phyloP scores from a whole-genome alignment of 1,140 invertebrate genomes.

The Drosophila triauraria region DNA sequence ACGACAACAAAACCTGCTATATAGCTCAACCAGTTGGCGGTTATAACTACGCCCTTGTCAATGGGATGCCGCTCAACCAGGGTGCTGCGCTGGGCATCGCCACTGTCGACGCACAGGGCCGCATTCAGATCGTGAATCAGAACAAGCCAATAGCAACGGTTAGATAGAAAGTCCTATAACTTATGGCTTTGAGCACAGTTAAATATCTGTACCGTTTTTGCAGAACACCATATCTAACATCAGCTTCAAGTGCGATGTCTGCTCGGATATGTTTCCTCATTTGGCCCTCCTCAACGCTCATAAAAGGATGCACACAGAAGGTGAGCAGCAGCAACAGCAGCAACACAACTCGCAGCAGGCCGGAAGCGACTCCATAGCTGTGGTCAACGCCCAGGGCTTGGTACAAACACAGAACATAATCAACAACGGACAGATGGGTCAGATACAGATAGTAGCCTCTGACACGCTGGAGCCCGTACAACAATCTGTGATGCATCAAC shows the following conservation, averaged over 20 bases:
- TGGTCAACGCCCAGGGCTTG: slow-evolving; percentile 84
- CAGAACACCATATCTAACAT: slow-evolving; percentile 91
- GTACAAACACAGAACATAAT: slow-evolving; percentile 85
- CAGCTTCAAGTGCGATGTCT: slow-evolving; percentile 94
- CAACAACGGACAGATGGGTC: slow-evolving; percentile 85
- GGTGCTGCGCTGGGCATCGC: slow-evolving; percentile 80
- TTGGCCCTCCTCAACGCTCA: slow-evolving; percentile 92
- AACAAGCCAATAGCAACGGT: slow-evolving; percentile 84
- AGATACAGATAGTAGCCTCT: slow-evolving; percentile 88
- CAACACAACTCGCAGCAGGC: slow-evolving; percentile 66
- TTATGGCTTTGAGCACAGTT: not conserved
- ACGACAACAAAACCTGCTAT: slow-evolving; percentile 89
- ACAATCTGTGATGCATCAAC: slow-evolving; percentile 75
- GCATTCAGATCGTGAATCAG: slow-evolving; percentile 84
- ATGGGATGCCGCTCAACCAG: slow-evolving; percentile 87
- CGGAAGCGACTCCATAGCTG: slow-evolving; percentile 62
- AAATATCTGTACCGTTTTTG: slow-evolving; percentile 23
- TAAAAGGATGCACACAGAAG: slow-evolving; percentile 91
- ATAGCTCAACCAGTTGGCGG: slow-evolving; percentile 89
- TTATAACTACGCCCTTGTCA: slow-evolving; percentile 89
- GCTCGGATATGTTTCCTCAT: slow-evolving; percentile 92
- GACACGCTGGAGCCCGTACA: slow-evolving; percentile 85
- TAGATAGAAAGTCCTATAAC: slow-evolving; percentile 4
- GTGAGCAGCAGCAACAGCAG: slow-evolving; percentile 66
- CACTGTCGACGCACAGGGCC: slow-evolving; percentile 81